These are phyloP conservation scores for Eilema depressum DNA, from an alignment of 2,888 invertebrate genomes.

Conservation along the genomic window DNA sequence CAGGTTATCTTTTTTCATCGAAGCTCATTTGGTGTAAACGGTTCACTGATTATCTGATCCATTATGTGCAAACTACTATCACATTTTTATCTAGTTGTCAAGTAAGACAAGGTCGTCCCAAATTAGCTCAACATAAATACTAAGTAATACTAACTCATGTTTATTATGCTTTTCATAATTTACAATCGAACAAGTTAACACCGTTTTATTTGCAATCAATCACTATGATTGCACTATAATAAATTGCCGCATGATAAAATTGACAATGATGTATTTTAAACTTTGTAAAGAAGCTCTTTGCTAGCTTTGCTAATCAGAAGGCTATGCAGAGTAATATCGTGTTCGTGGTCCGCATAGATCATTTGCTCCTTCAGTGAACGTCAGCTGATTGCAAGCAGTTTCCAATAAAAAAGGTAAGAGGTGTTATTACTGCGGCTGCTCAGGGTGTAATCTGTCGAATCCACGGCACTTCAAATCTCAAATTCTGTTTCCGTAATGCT, in stretches of 20 bases:
- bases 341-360: background rate
- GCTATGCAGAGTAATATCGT: no score
- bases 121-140: constrained; percentile 1
- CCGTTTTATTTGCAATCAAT: background rate
- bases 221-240: background rate
- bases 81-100: background rate
- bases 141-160: background rate
- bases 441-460: no score
- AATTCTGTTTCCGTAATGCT: no score
- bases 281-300: no score
- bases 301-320: background rate
- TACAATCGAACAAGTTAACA: background rate
- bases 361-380: background rate
- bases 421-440: background rate
- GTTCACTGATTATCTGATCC: background rate
- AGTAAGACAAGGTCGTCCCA: background rate
- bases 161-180: background rate
- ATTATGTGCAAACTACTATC: background rate
- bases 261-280: no score
- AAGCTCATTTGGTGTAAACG: background rate
- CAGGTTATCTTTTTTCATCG: no score
- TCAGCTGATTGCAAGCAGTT: no score
- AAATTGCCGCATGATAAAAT: background rate
- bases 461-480: no score
- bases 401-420: background rate